These are phyloP conservation scores for Campoletis raptor DNA, from an alignment of 2,888 invertebrate species.

Conservation along the genomic window DNA sequence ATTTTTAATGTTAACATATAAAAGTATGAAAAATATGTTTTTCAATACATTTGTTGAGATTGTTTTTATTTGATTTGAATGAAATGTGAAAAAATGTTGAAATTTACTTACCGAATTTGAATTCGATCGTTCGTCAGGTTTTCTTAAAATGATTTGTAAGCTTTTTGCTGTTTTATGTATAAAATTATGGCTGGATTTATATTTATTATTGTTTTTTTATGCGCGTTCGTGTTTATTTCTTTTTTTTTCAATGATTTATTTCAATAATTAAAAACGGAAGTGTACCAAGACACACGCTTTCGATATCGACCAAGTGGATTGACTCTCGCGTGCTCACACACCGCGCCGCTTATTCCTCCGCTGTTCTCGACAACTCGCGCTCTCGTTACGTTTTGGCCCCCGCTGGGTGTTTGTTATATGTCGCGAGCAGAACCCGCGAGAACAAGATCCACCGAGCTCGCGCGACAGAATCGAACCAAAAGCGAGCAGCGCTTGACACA, in stretches of 20 bases:
- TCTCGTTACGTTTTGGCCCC: constrained; percentile 28
- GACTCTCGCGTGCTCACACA: constrained; percentile 31
- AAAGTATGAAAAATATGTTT: neutral
- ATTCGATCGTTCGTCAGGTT: constrained; percentile 17
- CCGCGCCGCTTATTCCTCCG: constrained; percentile 20
- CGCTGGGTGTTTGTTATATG: constrained; percentile 57
- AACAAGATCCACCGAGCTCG: constrained; percentile 73
- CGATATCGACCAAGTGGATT: constrained; percentile 28
- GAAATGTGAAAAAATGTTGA: neutral
- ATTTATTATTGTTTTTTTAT: neutral
- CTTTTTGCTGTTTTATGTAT: neutral
- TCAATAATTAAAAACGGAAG: constrained; percentile 1
- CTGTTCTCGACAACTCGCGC: constrained; percentile 30
- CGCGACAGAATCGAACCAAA: constrained; percentile 73
- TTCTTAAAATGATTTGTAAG: neutral
- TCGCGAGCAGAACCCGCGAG: constrained; percentile 66
- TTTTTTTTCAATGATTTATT: neutral
- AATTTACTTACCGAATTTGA: constrained; percentile 49
- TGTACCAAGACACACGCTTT: constrained; percentile 39
- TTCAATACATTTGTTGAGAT: neutral
- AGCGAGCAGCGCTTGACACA: constrained; percentile 81
- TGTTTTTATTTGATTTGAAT: neutral
- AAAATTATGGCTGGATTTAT: neutral
- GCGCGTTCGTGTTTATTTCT: neutral
- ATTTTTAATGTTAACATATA: neutral